Percentiles rank a stretch among this genome's conserved stretches.
phyloP scores from a whole-genome alignment of 2,797 vertebrate species.

The Crypturellus tataupa region DNA sequence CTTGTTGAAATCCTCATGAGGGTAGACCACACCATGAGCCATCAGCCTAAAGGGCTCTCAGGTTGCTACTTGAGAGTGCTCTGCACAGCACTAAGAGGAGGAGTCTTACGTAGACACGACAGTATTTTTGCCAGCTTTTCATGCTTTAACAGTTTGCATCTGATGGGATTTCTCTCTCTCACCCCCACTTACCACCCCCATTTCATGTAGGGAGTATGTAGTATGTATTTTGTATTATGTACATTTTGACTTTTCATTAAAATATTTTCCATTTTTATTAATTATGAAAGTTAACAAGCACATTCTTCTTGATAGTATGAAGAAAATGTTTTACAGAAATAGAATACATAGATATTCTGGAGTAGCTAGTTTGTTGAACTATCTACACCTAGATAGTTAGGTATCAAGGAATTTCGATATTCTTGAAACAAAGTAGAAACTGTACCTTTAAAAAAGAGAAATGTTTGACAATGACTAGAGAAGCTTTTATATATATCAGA shows the following conservation, averaged over 20 bases:
- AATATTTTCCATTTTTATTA: background rate
- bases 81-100: background rate
- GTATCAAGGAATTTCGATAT: constrained; percentile 30
- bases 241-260: background rate
- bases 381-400: background rate
- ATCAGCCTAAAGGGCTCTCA: background rate
- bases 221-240: background rate
- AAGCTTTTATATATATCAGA: background rate
- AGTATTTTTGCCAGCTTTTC: background rate
- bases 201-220: background rate
- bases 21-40: background rate
- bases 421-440: constrained; percentile 24
- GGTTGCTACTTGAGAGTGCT: background rate
- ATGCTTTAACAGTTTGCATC: background rate
- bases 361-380: background rate
- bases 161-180: fast-evolving
- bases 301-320: background rate
- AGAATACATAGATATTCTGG: background rate
- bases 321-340: background rate
- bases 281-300: background rate
- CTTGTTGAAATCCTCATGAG: background rate
- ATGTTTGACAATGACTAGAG: background rate
- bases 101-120: background rate
- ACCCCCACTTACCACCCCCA: background rate
- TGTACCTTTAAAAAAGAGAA: background rate